Evolutionary conservation across 2,888 invertebrate genomes (phyloP).

Genomic region (Anthrax anthrax): DNA sequence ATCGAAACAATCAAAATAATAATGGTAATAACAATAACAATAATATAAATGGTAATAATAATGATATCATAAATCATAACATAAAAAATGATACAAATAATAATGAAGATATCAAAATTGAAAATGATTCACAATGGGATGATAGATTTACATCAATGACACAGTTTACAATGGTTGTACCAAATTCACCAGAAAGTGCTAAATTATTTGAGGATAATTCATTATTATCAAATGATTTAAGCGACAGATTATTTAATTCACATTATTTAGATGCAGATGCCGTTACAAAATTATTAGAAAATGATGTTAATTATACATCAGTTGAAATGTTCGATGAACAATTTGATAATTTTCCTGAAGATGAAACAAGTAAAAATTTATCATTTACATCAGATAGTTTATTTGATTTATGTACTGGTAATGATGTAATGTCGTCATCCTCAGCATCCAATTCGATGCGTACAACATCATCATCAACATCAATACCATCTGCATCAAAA

Average conservation of each 20-base stretch:
- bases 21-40: neutral
- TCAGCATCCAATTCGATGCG: slow-evolving; percentile 2
- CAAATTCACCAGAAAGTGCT: slow-evolving; percentile 78
- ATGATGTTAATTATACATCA: slow-evolving; percentile 1
- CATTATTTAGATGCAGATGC: slow-evolving; percentile 2
- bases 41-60: slow-evolving; percentile 3
- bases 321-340: slow-evolving; percentile 6
- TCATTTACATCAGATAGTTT: slow-evolving; percentile 1
- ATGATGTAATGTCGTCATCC: neutral
- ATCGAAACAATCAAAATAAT: slow-evolving; percentile 1
- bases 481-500: neutral
- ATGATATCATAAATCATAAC: no score
- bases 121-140: slow-evolving; percentile 1
- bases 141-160: slow-evolving; percentile 10
- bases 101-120: neutral
- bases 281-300: slow-evolving; percentile 4
- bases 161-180: slow-evolving; percentile 23
- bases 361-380: slow-evolving; percentile 4
- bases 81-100: slow-evolving; percentile 1
- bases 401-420: slow-evolving; percentile 3
- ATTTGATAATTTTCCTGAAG: slow-evolving; percentile 3
- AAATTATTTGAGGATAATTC: slow-evolving; percentile 37
- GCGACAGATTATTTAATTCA: slow-evolving; percentile 5
- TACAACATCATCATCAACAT: neutral
- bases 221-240: slow-evolving; percentile 22